Percentiles rank a stretch among this genome's conserved stretches.
Evolutionary conservation across 2,113 vertebrate genomes (phyloP).

Genomic region (Phalacrocorax pelagicus): DNA sequence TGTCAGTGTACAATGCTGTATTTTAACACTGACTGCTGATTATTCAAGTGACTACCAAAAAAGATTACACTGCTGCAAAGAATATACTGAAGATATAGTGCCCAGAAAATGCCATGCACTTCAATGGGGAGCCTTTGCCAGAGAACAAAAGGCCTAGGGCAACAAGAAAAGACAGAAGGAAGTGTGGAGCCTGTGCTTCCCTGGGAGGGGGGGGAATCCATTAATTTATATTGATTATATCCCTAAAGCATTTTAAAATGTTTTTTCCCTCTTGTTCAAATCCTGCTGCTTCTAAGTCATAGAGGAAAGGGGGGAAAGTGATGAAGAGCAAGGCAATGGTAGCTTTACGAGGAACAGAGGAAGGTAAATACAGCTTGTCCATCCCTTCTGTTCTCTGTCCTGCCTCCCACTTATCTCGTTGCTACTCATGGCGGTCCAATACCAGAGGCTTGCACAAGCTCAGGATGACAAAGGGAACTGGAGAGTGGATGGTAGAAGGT

Average conservation of each 20-base stretch:
- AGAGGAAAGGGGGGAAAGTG: not conserved
- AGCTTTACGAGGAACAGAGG: not conserved
- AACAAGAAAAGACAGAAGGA: conserved; percentile 42
- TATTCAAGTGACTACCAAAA: conserved; percentile 65
- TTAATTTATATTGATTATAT: conserved; percentile 45
- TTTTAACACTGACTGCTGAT: conserved; percentile 54
- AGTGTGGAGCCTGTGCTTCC: not conserved
- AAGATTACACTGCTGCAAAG: conserved; percentile 48
- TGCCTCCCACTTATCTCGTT: not conserved
- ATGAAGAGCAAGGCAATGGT: not conserved
- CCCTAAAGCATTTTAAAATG: not conserved
- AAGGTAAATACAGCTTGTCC: not conserved
- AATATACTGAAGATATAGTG: conserved; percentile 55
- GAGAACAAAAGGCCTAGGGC: conserved; percentile 39
- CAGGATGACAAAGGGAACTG: not conserved
- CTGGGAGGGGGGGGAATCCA: not conserved
- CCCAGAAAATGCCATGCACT: conserved; percentile 65
- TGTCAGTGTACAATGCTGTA: conserved; percentile 43
- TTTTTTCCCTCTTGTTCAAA: not conserved
- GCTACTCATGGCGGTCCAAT: not conserved
- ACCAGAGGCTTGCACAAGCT: not conserved
- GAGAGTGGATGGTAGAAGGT: not conserved
- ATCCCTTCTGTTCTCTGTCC: not conserved
- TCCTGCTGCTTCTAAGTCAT: not conserved
- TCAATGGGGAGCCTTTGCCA: conserved; percentile 35